Conservation (phyloP, 1,140 invertebrate genomes). For the Hetaerina americana region DNA sequence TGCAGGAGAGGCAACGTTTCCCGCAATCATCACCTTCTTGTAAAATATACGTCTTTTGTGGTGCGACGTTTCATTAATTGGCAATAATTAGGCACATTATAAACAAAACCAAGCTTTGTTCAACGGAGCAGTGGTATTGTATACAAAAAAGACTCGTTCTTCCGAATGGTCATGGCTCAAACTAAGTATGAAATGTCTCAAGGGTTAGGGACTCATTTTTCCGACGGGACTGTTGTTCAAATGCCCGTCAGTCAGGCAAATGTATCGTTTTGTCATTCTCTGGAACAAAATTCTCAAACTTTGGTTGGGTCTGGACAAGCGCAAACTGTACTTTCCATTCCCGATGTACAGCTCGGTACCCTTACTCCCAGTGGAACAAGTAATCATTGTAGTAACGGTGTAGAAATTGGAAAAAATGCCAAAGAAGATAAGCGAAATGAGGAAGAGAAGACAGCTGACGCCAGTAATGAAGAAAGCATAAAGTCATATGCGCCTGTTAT, state of each 20-base stretch:
- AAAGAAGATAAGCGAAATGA: neutral
- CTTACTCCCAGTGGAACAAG: neutral
- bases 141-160: neutral
- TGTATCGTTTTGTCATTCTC: neutral
- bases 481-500: neutral
- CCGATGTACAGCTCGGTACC: neutral
- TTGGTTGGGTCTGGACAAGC: neutral
- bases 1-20: neutral
- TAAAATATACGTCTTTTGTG: too few relatives aligned
- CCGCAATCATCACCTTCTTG: neutral
- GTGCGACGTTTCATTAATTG: too few relatives aligned
- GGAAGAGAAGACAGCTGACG: neutral
- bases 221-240: neutral
- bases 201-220: neutral
- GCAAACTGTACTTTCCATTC: neutral
- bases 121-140: too few relatives aligned
- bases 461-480: neutral
- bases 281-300: neutral
- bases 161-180: neutral
- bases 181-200: neutral
- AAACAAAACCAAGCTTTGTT: too few relatives aligned
- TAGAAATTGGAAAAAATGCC: neutral
- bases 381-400: neutral
- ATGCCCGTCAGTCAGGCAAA: neutral
- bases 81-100: too few relatives aligned